These are phyloP conservation scores for Coendou prehensilis DNA, from an alignment of 2,797 vertebrate species.

Conservation along the genomic window DNA sequence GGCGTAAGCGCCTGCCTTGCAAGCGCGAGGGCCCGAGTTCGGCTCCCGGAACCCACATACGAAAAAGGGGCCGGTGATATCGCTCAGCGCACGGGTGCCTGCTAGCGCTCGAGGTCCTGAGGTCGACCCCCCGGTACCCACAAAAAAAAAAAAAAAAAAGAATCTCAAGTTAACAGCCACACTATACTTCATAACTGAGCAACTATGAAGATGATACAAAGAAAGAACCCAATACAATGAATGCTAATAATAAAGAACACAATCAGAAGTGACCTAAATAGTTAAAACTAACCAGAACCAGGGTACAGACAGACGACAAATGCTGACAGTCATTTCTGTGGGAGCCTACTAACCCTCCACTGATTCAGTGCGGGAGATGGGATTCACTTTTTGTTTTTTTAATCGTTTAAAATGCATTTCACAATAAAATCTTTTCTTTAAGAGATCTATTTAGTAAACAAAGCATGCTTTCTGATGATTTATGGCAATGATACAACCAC, in stretches of 20 bases:
- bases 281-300: slow-evolving; percentile 25
- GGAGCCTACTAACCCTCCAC: not conserved
- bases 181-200: not conserved
- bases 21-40: no score
- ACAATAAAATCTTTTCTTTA: slow-evolving; percentile 45
- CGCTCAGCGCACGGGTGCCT: no score
- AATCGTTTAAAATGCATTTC: not conserved
- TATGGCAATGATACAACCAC: slow-evolving; percentile 5
- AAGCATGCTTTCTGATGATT: not conserved
- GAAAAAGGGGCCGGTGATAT: no score
- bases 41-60: no score
- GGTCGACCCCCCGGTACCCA: no score
- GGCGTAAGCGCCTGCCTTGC: no score
- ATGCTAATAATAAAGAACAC: not conserved
- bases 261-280: not conserved
- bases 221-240: not conserved
- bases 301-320: not conserved
- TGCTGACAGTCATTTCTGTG: not conserved
- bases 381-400: not conserved
- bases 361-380: not conserved
- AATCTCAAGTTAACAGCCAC: slow-evolving; percentile 2
- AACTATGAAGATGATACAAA: not conserved
- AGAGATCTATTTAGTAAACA: slow-evolving; percentile 43
- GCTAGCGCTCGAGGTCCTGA: no score
- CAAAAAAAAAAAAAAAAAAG: no score